Base-by-base conservation (phyloP, 2,888 invertebrate species). In the Drosophila kanekoi region DNA sequence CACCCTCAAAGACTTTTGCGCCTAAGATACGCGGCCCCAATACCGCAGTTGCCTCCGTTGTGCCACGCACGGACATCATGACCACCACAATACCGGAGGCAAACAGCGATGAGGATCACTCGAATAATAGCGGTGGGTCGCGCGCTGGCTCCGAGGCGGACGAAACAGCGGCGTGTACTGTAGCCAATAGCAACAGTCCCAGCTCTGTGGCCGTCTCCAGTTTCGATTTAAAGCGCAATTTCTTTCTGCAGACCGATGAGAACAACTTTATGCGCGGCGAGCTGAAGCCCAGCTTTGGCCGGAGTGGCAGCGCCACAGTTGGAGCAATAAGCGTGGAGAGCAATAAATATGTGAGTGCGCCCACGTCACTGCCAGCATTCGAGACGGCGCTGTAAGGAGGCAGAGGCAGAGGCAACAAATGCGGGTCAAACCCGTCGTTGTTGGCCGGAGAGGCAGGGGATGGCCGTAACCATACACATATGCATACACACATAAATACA, bases 51-150 rank as follows among this genome's bases (percentile, higher is more conserved):
- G 81, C 87, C 8, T 80, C 81, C 28, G 79, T 85, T 1, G 81
- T 87, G 44, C 84, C 89, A 45, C 93, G 97, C 82, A 96, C 96
- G 20, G 96, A 97, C 87, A 96, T 97, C 56, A 94, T 97, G 89
- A 96, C 97, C 43, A 96, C 96, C 47, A 96, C 97, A 62, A 97
- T 97, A 91, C 95, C 95, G 41, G 97, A 97, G 93, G 97, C 96
- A 79, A 94, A 94, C 85, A 86, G 96, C 87, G 96, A 96, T 89
- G 95, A 95, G 88, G 97, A 97, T 88, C 91, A 89, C 37, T 96
- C 96, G 79, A 95, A 93, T 81, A 94, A 94, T 1, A 94, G 94
- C 72, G 94, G 94, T 81, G 94, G 94, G 48, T 94, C 93, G 68
- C 93, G 93, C 73, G 92, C 93, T 82, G 77, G 93, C 92, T 91